These are phyloP conservation scores for Rhyacichthys aspro DNA, from an alignment of 2,797 vertebrate species.

Conservation along the genomic window DNA sequence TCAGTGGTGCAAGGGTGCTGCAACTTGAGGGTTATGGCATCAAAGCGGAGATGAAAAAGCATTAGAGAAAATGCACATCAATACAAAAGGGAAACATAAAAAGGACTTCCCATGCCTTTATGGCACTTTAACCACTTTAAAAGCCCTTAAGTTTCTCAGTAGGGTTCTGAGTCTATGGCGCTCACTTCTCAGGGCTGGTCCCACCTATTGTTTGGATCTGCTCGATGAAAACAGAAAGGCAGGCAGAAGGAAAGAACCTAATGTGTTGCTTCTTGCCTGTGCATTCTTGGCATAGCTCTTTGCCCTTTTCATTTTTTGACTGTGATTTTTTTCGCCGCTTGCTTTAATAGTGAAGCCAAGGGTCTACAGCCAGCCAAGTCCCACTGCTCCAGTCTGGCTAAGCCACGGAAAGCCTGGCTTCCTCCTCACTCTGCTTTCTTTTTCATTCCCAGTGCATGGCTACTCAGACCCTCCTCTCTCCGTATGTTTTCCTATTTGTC, in stretches of 20 bases:
- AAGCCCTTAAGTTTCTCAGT: slow-evolving; percentile 31
- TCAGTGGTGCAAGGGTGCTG: neutral
- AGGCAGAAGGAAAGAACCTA: slow-evolving; percentile 73
- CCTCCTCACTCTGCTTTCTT: slow-evolving; percentile 39
- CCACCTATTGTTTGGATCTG: slow-evolving; percentile 70
- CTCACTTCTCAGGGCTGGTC: slow-evolving; percentile 42
- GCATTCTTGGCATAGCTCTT: slow-evolving; percentile 84
- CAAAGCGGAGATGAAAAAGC: slow-evolving; percentile 1
- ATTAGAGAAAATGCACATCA: slow-evolving; percentile 6
- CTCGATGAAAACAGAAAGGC: slow-evolving; percentile 63
- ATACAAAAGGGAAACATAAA: slow-evolving; percentile 4
- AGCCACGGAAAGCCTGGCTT: slow-evolving; percentile 73
- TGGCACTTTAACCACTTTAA: slow-evolving; percentile 21
- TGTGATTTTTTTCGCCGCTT: slow-evolving; percentile 66
- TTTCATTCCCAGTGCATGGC: slow-evolving; percentile 57
- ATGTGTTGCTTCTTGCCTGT: slow-evolving; percentile 84
- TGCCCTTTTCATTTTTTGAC: slow-evolving; percentile 77
- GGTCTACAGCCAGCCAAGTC: slow-evolving; percentile 79
- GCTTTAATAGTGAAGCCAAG: slow-evolving; percentile 77
- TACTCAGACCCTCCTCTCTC: slow-evolving; percentile 32
- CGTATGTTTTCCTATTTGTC: slow-evolving; percentile 32
- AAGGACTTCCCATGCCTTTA: slow-evolving; percentile 8
- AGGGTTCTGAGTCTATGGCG: slow-evolving; percentile 30
- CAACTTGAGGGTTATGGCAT: slow-evolving; percentile 1
- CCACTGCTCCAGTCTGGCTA: slow-evolving; percentile 78